Evolutionary conservation across 2,888 invertebrate species (phyloP).

Genomic region (Hydriomena furcata): DNA sequence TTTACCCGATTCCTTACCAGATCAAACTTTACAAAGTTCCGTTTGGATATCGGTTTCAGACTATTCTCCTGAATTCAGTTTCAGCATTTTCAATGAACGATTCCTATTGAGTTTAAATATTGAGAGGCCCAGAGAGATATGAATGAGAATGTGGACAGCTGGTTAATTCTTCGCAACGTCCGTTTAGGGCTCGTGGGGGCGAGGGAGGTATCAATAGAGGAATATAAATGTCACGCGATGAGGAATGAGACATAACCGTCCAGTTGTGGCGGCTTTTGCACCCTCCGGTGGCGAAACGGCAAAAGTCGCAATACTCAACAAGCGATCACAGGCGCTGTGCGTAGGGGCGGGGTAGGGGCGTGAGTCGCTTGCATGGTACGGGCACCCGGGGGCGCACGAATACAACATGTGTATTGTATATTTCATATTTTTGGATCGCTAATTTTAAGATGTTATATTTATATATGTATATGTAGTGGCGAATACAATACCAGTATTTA

Average conservation of each 20-base stretch:
- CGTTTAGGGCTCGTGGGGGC: slow-evolving; percentile 16
- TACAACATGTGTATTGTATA: slow-evolving; percentile 82
- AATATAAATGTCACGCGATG: slow-evolving; percentile 61
- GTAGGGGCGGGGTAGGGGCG: slow-evolving; percentile 42
- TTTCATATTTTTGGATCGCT: slow-evolving; percentile 84
- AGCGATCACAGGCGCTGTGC: slow-evolving; percentile 48
- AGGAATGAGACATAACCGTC: slow-evolving; percentile 79
- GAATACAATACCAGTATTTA: slow-evolving; percentile 80
- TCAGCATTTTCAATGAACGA: slow-evolving; percentile 33
- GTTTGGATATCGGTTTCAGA: slow-evolving; percentile 25
- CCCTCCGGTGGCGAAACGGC: slow-evolving; percentile 68
- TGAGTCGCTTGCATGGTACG: slow-evolving; percentile 57
- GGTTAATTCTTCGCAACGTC: slow-evolving; percentile 23
- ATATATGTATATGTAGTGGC: slow-evolving; percentile 83
- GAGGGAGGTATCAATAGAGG: slow-evolving; percentile 27
- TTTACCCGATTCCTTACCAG: slow-evolving; percentile 31
- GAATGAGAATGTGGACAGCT: slow-evolving; percentile 49
- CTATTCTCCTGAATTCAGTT: slow-evolving; percentile 25
- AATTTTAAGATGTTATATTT: slow-evolving; percentile 84
- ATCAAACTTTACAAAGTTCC: slow-evolving; percentile 11
- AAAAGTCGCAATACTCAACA: slow-evolving; percentile 61
- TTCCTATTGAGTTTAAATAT: slow-evolving; percentile 50
- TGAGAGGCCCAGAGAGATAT: slow-evolving; percentile 64
- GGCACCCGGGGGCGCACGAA: slow-evolving; percentile 75
- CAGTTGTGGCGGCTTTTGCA: slow-evolving; percentile 79